These are phyloP conservation scores for Hipparchia semele DNA, from an alignment of 2,888 invertebrate species.

Conservation along the genomic window DNA sequence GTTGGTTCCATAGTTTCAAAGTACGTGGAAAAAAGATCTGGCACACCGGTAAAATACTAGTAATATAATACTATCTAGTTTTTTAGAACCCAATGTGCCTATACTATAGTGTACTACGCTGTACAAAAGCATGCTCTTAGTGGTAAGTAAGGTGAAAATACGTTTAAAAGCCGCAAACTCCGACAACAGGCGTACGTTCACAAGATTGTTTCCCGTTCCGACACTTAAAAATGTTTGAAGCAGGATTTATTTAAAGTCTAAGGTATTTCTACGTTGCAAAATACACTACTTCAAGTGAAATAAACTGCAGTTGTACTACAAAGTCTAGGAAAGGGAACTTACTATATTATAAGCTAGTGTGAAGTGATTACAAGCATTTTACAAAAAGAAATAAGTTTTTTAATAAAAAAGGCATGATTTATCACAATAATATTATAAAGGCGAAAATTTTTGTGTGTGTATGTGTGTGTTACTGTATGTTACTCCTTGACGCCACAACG, in stretches of 20 bases:
- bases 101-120: background rate
- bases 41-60: too few relatives aligned
- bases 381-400: too few relatives aligned
- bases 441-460: too few relatives aligned
- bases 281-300: background rate
- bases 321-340: background rate
- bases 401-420: too few relatives aligned
- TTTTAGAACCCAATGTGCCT: too few relatives aligned
- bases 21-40: too few relatives aligned
- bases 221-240: conserved; percentile 14
- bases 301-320: background rate
- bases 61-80: too few relatives aligned
- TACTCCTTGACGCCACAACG: too few relatives aligned
- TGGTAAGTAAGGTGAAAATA: conserved; percentile 4
- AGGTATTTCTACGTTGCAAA: background rate
- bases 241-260: conserved; percentile 6
- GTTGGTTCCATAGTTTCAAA: too few relatives aligned
- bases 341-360: background rate
- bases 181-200: conserved; percentile 9
- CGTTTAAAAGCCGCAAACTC: conserved; percentile 17
- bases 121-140: background rate
- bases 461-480: too few relatives aligned
- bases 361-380: too few relatives aligned
- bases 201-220: conserved; percentile 19
- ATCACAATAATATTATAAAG: too few relatives aligned